Conservation (phyloP, 2,888 invertebrate species). For the Clepsis dumicolana region DNA sequence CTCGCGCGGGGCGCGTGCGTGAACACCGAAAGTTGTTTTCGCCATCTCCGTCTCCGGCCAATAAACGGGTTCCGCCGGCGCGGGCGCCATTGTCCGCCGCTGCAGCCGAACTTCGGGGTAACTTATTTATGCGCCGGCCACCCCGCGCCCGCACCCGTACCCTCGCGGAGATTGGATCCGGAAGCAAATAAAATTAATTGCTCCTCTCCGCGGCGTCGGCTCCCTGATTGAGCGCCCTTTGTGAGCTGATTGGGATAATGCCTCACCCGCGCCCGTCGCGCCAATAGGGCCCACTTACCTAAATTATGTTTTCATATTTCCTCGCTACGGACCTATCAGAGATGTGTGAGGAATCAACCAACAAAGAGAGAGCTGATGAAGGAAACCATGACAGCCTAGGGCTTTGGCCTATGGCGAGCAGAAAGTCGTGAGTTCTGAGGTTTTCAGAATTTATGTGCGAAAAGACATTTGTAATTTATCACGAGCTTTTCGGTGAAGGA, state of each 20-base stretch:
- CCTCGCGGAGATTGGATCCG: conserved; percentile 21
- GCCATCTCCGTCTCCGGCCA: not conserved
- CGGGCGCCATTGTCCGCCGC: not conserved
- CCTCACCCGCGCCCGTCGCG: not conserved
- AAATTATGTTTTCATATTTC: not conserved
- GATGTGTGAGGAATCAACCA: too few species aligned
- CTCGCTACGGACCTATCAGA: not conserved
- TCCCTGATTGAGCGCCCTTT: not conserved
- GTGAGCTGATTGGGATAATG: conserved; percentile 3
- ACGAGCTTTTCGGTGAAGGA: too few species aligned
- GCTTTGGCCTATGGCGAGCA: too few species aligned
- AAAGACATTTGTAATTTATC: too few species aligned
- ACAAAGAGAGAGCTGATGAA: too few species aligned
- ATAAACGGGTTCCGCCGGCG: not conserved
- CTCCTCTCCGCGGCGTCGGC: conserved; percentile 10
- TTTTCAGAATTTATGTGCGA: too few species aligned
- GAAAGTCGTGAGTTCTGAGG: too few species aligned
- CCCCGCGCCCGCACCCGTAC: not conserved
- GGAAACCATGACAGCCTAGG: too few species aligned
- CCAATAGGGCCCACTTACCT: not conserved
- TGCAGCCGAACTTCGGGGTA: not conserved
- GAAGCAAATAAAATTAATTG: conserved; percentile 42
- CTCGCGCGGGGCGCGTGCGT: not conserved
- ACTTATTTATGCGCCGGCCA: not conserved
- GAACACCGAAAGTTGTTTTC: not conserved